A percentile compares a stretch with the other conserved stretches of the same genome.
These are phyloP conservation scores for Anthoscopus minutus DNA, from an alignment of 2,113 vertebrate genomes.

Conservation along the genomic window DNA sequence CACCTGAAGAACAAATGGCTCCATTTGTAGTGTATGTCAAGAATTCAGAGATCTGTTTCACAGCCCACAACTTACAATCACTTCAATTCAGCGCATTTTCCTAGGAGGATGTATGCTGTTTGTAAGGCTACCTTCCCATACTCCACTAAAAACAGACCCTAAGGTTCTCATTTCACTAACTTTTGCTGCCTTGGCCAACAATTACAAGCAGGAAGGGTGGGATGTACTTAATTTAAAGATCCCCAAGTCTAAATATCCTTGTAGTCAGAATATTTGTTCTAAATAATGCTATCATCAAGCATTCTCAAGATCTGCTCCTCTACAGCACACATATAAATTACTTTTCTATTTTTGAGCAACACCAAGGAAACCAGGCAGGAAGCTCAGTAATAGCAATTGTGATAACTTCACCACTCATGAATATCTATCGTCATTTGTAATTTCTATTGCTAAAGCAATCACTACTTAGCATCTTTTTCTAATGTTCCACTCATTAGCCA, in stretches of 20 bases:
- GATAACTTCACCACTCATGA: background rate
- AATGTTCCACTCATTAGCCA: background rate
- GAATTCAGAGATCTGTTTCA: background rate
- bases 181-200: background rate
- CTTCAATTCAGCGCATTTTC: background rate
- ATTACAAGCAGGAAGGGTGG: background rate
- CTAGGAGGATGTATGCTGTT: background rate
- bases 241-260: background rate
- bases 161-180: background rate
- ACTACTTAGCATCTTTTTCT: background rate
- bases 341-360: background rate
- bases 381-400: background rate
- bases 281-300: background rate
- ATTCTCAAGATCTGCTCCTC: background rate
- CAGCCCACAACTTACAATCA: background rate
- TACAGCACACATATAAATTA: background rate
- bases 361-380: background rate
- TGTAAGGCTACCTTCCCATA: background rate
- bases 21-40: background rate
- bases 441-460: background rate
- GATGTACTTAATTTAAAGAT: background rate
- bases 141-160: background rate
- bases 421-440: background rate
- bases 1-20: background rate
- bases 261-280: background rate